Evolutionary conservation across 1,140 invertebrate species (phyloP).

Genomic region (Brachystomella parvula): DNA sequence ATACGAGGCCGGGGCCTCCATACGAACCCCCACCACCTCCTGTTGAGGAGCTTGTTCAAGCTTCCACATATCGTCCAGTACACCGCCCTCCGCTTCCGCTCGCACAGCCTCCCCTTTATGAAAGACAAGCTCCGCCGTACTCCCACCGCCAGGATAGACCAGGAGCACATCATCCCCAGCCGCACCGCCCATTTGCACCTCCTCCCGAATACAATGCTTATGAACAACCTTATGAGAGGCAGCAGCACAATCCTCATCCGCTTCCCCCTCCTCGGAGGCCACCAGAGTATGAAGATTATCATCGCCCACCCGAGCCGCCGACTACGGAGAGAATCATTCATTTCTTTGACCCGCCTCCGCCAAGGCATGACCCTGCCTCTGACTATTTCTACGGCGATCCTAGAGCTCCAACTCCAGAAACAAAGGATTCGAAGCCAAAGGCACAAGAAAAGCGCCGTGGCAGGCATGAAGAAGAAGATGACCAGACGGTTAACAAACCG

Average conservation of each 20-base stretch:
- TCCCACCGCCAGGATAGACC: neutral
- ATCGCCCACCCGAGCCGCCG: no score
- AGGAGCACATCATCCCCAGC: no score
- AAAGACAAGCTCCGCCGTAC: neutral
- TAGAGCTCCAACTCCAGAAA: constrained; percentile 10
- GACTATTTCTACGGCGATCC: constrained; percentile 33
- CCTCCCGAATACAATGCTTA: no score
- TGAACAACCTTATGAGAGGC: constrained; percentile 16
- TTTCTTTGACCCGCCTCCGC: constrained; percentile 15
- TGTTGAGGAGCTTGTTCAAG: neutral
- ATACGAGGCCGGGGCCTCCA: no score
- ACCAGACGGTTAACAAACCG: neutral
- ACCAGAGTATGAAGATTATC: neutral
- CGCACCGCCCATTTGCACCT: constrained; percentile 15
- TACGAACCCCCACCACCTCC: no score
- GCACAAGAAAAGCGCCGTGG: constrained; percentile 8
- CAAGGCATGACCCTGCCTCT: constrained; percentile 24
- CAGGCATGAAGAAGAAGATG: constrained; percentile 9
- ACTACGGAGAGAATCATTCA: neutral
- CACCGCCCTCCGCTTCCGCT: neutral
- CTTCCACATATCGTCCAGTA: neutral
- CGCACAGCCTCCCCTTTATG: neutral
- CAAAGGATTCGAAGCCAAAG: neutral
- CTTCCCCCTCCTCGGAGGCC: constrained; percentile 2
- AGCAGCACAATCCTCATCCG: constrained; percentile 18